Evolutionary conservation across 2,113 vertebrate genomes (phyloP), one percentile per base, ranked within the genome.

Genomic region (Riparia riparia): DNA sequence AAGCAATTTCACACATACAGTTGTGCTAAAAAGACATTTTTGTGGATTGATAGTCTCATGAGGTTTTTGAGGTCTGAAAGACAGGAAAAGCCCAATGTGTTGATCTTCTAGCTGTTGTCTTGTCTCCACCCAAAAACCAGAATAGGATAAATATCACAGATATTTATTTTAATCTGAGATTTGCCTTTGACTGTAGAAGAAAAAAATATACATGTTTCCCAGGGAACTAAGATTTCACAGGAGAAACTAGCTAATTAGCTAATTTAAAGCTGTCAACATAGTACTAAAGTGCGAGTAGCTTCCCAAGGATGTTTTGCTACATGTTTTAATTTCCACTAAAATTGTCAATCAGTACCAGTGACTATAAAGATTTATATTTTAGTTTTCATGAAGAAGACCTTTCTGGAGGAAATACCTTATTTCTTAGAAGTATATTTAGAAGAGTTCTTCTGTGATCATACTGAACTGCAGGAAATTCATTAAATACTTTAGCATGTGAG

Each of bases 11-110:
- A 28, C 0, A 1, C 22, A 64, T 56, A 89, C 24, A 79, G 26
- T 39, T 58, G n/a, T 68, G 31, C 13, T 87, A 85, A 87, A 74
- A 94, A 82, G 44, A 68, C 58, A n/a, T 61, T 82, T 94, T 94
- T 42, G 93, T 57, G 31, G 63, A 72, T 76, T 90, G 26, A 20
- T 89, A 42, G 9, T 65, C n/a, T 82, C 31, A 45, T 56, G 19
- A 73, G 19, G 15, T 79, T 84, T 84, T 68, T 6, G 8, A 82
- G 49, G 12, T 60, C 65, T 69, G 53, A 78, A 91, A 76, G 69
- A 63, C 41, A 58, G 12, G 39, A 47, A 68, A 56, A 81, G 19
- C 28, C 24, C n/a, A 54, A 63, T 29, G 39, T 58, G n/a, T 83
- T 28, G 42, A 63, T 64, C 34, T 77, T 88, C 50, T 44, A 54